Base-by-base conservation (phyloP, 1,140 invertebrate genomes). In the Calycopis cecrops region DNA sequence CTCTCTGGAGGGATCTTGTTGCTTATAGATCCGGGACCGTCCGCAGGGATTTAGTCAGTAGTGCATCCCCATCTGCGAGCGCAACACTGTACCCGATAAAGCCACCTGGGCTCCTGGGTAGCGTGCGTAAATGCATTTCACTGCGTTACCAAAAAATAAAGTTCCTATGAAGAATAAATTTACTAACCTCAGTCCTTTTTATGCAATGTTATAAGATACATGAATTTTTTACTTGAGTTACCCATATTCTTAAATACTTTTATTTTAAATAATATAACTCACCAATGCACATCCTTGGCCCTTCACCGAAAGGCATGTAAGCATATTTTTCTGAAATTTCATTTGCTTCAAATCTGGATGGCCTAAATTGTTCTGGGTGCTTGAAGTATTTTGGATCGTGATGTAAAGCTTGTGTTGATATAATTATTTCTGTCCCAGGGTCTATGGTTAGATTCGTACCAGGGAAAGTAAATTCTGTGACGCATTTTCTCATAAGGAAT, bases 281-380 rank as follows among this genome's bases (percentile, higher is more conserved):
- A 52, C 51, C 51, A 21, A 52, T 28, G 17, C 51, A 52, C 0
- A 16, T 10, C 12, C 51, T 17, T 4, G 51, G 51, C 7, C 51
- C 51, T 21, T 9, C 16, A 28, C 51, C 51, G 11, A 52, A 52
- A 1, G 51, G 51, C 14, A 42, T 18, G 17, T 12, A 52, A 1
- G 40, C 16, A 52, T 42, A 10, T 12, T 52, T 52, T 4, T 52
- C 18, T 11, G 21, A 17, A 4, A 21, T 14, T 11, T 35, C 33
- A 14, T 16, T 37, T 11, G 50, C 1, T 16, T 35, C 17, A 17
- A 52, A 52, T 9, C 51, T 35, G 18, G 38, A 35, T n/a, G 51
- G 51, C 16, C 11, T 8, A 18, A 52, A 52, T n/a, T 42, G 17
- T 6, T 37, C 17, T 12, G 51, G 37, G 1, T 38, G n/a, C 4